Conservation (phyloP, 2,888 invertebrate species). For the Machimus atricapillus region DNA sequence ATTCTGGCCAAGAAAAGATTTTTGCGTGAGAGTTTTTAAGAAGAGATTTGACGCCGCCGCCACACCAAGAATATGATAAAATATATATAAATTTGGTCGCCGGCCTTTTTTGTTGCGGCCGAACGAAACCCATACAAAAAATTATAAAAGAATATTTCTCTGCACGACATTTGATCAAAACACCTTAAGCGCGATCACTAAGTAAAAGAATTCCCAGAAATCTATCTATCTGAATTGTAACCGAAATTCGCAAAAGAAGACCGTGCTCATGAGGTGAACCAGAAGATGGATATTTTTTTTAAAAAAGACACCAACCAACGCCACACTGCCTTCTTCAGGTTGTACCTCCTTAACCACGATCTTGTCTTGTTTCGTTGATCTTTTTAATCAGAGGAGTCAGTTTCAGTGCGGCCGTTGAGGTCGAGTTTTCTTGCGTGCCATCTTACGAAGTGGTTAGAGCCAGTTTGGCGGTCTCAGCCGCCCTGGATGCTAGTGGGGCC, state of each 20-base stretch:
- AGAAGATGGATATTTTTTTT: neutral
- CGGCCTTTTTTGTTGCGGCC: neutral
- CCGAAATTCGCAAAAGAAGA: neutral
- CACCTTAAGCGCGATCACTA: neutral
- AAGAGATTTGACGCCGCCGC: neutral
- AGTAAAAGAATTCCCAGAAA: neutral
- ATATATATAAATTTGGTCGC: neutral
- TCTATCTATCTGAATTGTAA: neutral
- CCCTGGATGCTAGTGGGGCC: neutral
- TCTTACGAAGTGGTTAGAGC: neutral
- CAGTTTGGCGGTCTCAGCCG: slow-evolving; percentile 5
- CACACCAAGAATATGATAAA: neutral
- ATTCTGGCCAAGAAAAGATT: neutral
- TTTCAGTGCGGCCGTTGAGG: slow-evolving; percentile 15
- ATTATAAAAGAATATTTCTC: neutral
- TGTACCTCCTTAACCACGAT: slow-evolving; percentile 10
- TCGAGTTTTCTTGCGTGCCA: slow-evolving; percentile 11
- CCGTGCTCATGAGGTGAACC: neutral
- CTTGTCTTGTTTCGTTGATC: slow-evolving; percentile 3
- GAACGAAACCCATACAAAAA: neutral
- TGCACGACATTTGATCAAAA: neutral
- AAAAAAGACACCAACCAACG: neutral
- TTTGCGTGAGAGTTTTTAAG: neutral
- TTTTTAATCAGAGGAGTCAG: slow-evolving; percentile 7
- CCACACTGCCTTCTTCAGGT: neutral